phyloP scores from a whole-genome alignment of 2,888 invertebrate genomes.

The Caenorhabditis macrosperma region DNA sequence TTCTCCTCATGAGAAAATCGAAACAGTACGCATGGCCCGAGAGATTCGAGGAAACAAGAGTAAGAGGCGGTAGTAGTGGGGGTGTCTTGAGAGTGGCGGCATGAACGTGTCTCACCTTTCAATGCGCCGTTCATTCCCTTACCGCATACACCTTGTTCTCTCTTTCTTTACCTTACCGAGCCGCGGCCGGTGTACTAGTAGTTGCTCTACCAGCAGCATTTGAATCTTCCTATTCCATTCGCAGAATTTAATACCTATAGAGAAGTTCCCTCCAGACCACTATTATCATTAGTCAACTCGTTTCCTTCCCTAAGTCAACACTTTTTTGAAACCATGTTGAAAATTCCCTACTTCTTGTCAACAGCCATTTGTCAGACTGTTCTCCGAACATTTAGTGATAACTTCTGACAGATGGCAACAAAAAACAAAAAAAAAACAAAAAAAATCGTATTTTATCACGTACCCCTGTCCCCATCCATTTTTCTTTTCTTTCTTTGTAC shows the following conservation, averaged over 20 bases:
- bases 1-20: slow-evolving; percentile 25
- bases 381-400: too few relatives aligned
- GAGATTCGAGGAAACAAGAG: slow-evolving; percentile 40
- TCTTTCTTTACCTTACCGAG: neutral
- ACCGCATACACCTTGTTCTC: slow-evolving; percentile 10
- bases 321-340: too few relatives aligned
- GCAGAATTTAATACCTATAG: neutral
- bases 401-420: too few relatives aligned
- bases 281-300: too few relatives aligned
- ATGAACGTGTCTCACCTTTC: slow-evolving; percentile 53
- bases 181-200: neutral
- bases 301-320: too few relatives aligned
- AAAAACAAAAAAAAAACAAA: too few relatives aligned
- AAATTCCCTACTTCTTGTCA: too few relatives aligned
- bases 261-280: too few relatives aligned
- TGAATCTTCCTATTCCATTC: neutral
- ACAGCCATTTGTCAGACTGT: too few relatives aligned
- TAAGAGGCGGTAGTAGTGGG: slow-evolving; percentile 29
- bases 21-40: slow-evolving; percentile 41
- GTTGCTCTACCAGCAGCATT: neutral
- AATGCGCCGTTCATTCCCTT: slow-evolving; percentile 33
- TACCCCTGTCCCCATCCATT: too few relatives aligned
- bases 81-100: slow-evolving; percentile 20
- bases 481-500: too few relatives aligned
- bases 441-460: too few relatives aligned